Evolutionary conservation across 2,113 vertebrate genomes (phyloP), one percentile per base, ranked within the genome.

Genomic region (Eolophus roseicapilla): DNA sequence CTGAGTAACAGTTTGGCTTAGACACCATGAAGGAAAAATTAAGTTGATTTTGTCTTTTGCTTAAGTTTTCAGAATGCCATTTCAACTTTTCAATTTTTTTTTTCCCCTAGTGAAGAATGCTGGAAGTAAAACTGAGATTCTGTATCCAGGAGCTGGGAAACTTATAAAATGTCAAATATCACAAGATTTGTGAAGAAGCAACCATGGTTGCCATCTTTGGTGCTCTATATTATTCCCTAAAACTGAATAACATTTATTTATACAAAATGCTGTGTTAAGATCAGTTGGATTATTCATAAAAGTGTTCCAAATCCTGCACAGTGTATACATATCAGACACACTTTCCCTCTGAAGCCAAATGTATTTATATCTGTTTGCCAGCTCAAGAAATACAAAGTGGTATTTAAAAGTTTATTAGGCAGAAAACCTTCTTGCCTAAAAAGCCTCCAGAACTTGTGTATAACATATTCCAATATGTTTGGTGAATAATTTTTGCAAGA

Each of bases 351-450:
- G 93, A 96, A 75, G 93, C 82, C 46, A 71, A 76, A 49, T 4
- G 1, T 83, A 87, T 91, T 90, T 86, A 17, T 88, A 53, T 37
- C 79, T 88, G 75, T 93, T 89, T 95, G 77, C 46, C 86, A 92
- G 70, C 75, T 90, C 53, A 73, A 91, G 39, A 86, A 95, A 92
- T 82, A 92, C 53, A 80, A 96, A 91, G 37, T 62, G 60, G n/a
- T 92, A 46, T 63, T 93, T 70, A 95, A 85, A 83, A 80, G 74
- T 92, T 91, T 87, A 92, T 94, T 93, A 89, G 47, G 62, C 55
- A 95, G 83, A 82, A 94, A 92, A 81, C 15, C 47, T 60, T 90
- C 59, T 88, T 93, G 75, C n/a, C 53, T 82, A 85, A 88, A 94
- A 86, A 92, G 65, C 71, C 43, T 87, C 70, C 55, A 86, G 74